These are phyloP conservation scores for Silurus asotus DNA, from an alignment of 2,113 vertebrate genomes.

Conservation along the genomic window DNA sequence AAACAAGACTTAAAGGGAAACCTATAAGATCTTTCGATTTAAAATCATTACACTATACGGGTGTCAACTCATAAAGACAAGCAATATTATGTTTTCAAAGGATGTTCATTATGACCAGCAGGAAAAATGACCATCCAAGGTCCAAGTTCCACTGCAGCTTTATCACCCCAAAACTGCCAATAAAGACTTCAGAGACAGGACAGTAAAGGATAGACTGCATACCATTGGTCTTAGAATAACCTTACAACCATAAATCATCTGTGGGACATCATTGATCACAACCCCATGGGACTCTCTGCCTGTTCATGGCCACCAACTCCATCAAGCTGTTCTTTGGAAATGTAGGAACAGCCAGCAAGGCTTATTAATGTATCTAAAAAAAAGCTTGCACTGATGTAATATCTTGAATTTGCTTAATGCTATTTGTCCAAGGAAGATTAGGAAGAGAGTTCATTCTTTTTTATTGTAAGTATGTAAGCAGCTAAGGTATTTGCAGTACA, in stretches of 20 bases:
- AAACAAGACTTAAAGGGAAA: neutral
- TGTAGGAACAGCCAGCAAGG: neutral
- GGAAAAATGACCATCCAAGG: neutral
- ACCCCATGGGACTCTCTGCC: neutral
- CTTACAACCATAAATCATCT: neutral
- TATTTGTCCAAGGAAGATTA: neutral
- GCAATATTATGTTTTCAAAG: neutral
- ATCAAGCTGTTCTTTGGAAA: neutral
- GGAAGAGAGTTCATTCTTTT: neutral
- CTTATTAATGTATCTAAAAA: neutral
- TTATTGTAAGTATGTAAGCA: neutral
- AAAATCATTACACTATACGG: neutral
- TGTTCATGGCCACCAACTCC: neutral
- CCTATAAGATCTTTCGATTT: neutral
- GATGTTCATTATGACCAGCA: neutral
- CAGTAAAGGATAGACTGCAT: conserved; percentile 1
- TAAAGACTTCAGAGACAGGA: neutral
- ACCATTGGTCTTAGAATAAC: neutral
- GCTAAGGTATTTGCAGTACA: neutral
- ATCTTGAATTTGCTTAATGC: neutral
- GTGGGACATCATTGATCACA: neutral
- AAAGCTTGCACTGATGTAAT: neutral
- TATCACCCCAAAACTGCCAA: neutral
- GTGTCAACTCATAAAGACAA: neutral
- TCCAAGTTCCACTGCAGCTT: neutral